A percentile compares a stretch with the other conserved stretches of the same genome.
These are phyloP conservation scores for Aplidium turbinatum DNA, from an alignment of 23 tunicate genomes.

Conservation along the genomic window DNA sequence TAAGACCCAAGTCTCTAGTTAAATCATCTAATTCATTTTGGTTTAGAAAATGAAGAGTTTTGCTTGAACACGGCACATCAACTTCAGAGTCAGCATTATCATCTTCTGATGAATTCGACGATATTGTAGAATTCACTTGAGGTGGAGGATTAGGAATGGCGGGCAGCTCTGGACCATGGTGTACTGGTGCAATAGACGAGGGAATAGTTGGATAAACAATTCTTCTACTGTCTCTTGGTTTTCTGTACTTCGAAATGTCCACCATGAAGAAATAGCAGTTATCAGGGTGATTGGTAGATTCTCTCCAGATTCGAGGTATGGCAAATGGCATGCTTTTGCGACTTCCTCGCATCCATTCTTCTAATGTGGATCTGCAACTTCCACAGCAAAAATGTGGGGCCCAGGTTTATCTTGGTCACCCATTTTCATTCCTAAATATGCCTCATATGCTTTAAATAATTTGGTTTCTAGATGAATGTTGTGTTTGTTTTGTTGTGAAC, in stretches of 20 bases:
- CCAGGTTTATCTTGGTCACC: conserved; percentile 23
- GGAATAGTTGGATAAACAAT: conserved; percentile 21
- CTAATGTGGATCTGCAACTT: conserved; percentile 30
- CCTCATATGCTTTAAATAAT: neutral
- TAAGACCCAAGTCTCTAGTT: conserved; percentile 34
- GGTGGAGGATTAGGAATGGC: conserved; percentile 17
- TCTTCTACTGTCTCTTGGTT: neutral
- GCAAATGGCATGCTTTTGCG: conserved; percentile 35
- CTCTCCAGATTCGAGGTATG: conserved; percentile 16
- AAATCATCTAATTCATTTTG: conserved; percentile 33
- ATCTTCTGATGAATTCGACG: conserved; percentile 8
- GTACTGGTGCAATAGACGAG: conserved; percentile 11
- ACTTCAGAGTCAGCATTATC: conserved; percentile 12
- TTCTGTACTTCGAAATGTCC: conserved; percentile 13
- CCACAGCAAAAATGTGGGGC: conserved; percentile 32
- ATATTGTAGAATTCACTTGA: neutral
- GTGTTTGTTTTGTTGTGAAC: neutral
- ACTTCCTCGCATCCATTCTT: conserved; percentile 25
- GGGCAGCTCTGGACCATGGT: conserved; percentile 34
- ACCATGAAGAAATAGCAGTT: conserved; percentile 24
- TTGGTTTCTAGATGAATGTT: neutral
- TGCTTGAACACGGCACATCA: conserved; percentile 25
- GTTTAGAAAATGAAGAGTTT: conserved; percentile 19
- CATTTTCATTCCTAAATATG: conserved; percentile 23
- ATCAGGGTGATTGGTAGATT: conserved; percentile 14